Evolutionary conservation across 2,888 invertebrate genomes (phyloP).

Genomic region (Mimas tiliae): DNA sequence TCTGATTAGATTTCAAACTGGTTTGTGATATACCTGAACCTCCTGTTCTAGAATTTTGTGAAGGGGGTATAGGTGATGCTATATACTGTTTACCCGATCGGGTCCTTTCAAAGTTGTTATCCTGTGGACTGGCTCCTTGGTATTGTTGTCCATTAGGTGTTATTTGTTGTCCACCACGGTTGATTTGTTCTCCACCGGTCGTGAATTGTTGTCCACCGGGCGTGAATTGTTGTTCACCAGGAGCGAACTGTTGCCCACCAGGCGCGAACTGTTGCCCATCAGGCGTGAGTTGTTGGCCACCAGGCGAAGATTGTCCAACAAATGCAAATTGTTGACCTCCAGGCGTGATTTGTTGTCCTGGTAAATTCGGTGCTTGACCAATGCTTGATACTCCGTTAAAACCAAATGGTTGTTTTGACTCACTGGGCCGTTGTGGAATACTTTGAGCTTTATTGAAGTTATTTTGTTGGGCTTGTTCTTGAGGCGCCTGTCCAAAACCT

Average conservation of each 20-base stretch:
- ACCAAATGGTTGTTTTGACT: neutral
- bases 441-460: neutral
- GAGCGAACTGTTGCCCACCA: neutral
- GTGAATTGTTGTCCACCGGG: neutral
- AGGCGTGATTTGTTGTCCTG: neutral
- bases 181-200: neutral
- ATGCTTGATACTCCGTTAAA: neutral
- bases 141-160: constrained; percentile 19
- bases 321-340: neutral
- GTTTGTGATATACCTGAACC: constrained; percentile 20
- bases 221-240: neutral
- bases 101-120: constrained; percentile 32
- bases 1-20: constrained; percentile 36
- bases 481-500: neutral
- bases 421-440: neutral
- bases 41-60: neutral
- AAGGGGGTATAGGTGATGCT: constrained; percentile 18
- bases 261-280: neutral
- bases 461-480: neutral
- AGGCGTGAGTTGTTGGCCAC: neutral
- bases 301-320: neutral
- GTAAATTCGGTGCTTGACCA: neutral
- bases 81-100: constrained; percentile 52
- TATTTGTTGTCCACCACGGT: constrained; percentile 24
- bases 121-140: constrained; percentile 33